phyloP scores from a whole-genome alignment of 2,113 vertebrate genomes.

The Cricetomys ansorgei region DNA sequence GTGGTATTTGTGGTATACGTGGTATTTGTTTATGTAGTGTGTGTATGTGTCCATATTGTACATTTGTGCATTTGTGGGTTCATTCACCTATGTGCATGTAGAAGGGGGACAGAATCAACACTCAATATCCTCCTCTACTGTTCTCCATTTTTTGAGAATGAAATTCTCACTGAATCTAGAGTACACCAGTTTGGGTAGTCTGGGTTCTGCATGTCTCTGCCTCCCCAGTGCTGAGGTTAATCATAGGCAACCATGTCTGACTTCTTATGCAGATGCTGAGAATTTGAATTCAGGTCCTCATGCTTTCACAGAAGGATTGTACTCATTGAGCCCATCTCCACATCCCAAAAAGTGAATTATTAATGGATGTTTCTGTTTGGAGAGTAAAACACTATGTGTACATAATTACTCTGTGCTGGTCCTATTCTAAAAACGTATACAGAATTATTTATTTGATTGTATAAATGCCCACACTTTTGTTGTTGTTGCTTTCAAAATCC shows the following conservation, averaged over 20 bases:
- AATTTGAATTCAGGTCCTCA: background rate
- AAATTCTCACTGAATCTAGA: background rate
- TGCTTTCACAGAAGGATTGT: background rate
- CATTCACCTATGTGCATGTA: background rate
- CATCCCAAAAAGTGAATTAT: background rate
- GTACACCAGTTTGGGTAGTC: background rate
- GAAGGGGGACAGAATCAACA: background rate
- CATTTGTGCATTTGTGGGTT: no score
- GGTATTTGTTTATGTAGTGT: background rate
- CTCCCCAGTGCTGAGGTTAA: background rate
- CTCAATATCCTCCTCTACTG: background rate
- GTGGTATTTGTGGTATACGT: no score
- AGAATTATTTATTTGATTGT: background rate
- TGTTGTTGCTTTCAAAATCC: background rate
- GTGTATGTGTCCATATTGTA: background rate
- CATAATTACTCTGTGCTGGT: background rate
- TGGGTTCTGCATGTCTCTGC: background rate
- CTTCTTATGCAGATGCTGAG: background rate
- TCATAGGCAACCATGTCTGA: background rate
- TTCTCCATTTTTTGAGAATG: background rate
- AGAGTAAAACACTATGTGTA: background rate
- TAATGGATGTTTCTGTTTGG: background rate
- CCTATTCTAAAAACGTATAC: background rate
- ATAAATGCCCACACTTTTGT: background rate
- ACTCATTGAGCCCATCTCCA: no score